These are phyloP conservation scores for Aeoliscus strigatus DNA, from an alignment of 2,797 vertebrate species.

Conservation along the genomic window DNA sequence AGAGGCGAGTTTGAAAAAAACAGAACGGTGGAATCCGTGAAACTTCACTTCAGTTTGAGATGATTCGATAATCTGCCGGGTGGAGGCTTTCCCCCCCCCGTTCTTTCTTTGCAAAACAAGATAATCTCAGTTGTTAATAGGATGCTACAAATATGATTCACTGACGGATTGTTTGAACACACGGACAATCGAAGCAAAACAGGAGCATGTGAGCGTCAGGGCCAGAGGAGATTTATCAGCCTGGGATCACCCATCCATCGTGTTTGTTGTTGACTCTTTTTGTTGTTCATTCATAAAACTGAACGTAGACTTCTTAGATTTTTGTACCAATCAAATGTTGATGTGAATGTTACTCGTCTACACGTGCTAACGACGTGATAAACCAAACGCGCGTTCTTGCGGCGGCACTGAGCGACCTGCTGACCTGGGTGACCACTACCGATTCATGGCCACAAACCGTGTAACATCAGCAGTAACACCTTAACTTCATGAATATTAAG, in stretches of 20 bases:
- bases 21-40: not conserved
- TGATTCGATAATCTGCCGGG: slow-evolving; percentile 5
- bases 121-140: slow-evolving; percentile 37
- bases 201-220: slow-evolving; percentile 5
- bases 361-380: too few species aligned
- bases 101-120: slow-evolving; percentile 29
- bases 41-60: not conserved
- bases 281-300: slow-evolving; percentile 4
- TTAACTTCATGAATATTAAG: slow-evolving; percentile 63
- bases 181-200: slow-evolving; percentile 18
- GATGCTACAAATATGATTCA: slow-evolving; percentile 20
- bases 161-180: slow-evolving; percentile 31
- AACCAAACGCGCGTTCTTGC: slow-evolving; percentile 11
- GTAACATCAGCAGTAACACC: slow-evolving; percentile 48
- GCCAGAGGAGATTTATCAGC: slow-evolving; percentile 15
- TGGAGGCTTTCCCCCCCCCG: not conserved
- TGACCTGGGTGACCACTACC: not conserved
- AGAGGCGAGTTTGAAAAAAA: too few species aligned
- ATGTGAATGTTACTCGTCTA: slow-evolving; percentile 1
- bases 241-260: slow-evolving; percentile 1
- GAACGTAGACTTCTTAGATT: too few species aligned
- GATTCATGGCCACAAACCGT: slow-evolving; percentile 58
- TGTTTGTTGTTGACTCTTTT: not conserved
- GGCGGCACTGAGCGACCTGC: not conserved
- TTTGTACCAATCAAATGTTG: not conserved